Evolutionary conservation across 2,888 invertebrate genomes (phyloP).

Genomic region (Ormyrus rosae): DNA sequence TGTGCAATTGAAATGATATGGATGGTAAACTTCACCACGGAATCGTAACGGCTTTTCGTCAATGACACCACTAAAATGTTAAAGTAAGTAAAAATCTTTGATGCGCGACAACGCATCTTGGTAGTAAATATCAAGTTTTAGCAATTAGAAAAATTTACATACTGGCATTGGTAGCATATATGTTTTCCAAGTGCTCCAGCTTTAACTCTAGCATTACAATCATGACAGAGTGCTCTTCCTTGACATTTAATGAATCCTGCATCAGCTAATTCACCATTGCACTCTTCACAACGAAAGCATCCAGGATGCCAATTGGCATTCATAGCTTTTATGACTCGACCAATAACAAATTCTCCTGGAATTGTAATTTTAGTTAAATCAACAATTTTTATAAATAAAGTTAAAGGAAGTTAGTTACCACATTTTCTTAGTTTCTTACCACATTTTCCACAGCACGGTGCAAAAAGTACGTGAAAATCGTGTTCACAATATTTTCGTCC

Average conservation of each 20-base stretch:
- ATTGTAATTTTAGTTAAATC: conserved; percentile 28
- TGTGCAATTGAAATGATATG: conserved; percentile 99
- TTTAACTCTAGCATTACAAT: conserved; percentile 97
- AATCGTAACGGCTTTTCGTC: conserved; percentile 94
- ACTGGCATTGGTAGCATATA: conserved; percentile 99
- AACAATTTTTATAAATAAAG: conserved; percentile 4
- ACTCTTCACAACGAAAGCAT: conserved; percentile 98
- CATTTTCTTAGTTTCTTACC: conserved; percentile 74
- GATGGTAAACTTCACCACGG: conserved; percentile 98
- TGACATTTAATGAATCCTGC: conserved; percentile 97
- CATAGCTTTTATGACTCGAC: conserved; percentile 99
- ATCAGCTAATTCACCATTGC: conserved; percentile 94
- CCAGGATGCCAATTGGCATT: conserved; percentile 99
- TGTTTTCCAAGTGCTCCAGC: conserved; percentile 97
- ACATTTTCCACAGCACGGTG: conserved; percentile 90
- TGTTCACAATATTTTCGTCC: conserved; percentile 99
- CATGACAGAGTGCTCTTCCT: conserved; percentile 91
- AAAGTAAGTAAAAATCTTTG: neutral
- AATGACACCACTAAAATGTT: conserved; percentile 85
- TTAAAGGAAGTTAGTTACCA: too few relatives aligned
- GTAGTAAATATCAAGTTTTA: conserved; percentile 18
- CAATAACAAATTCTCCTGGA: conserved; percentile 95
- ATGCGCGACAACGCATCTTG: neutral
- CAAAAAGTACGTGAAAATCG: conserved; percentile 98
- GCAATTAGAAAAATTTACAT: conserved; percentile 75